Conservation (phyloP, 2,797 vertebrate genomes). For the Synaphobranchus kaupii region DNA sequence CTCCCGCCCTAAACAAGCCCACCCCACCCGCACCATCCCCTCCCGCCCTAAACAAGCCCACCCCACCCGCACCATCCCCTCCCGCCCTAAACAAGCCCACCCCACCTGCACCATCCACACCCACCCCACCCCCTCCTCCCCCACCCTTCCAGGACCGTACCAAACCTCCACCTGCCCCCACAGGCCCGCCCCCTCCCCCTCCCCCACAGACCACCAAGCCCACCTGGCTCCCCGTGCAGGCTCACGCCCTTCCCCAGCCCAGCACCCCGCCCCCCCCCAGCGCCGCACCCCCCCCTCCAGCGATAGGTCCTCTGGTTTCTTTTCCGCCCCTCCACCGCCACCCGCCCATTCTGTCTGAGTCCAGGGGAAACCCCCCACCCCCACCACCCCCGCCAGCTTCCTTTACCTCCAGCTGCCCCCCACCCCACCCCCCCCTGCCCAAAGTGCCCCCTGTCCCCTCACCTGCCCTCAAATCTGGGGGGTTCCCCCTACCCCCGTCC, state of each 20-base stretch:
- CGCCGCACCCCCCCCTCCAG: conserved; percentile 30
- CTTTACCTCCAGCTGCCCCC: conserved; percentile 54
- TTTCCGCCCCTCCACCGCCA: conserved; percentile 5
- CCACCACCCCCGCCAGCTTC: conserved; percentile 56
- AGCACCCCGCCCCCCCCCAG: conserved; percentile 41
- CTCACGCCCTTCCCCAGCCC: conserved; percentile 49
- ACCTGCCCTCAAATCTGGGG: conserved; percentile 62
- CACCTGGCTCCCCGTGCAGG: conserved; percentile 72
- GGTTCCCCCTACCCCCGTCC: conserved; percentile 71
- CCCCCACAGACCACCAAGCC: conserved; percentile 70
- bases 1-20: conserved; percentile 56
- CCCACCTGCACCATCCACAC: conserved; percentile 50
- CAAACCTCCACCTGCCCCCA: conserved; percentile 60
- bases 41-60: conserved; percentile 63
- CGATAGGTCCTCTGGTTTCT: conserved; percentile 44
- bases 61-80: conserved; percentile 49
- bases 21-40: conserved; percentile 48
- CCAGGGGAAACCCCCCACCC: conserved; percentile 43
- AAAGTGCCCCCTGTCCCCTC: conserved; percentile 72
- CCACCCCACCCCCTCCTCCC: conserved; percentile 60
- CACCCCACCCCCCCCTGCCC: conserved; percentile 62
- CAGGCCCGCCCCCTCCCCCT: conserved; percentile 66
- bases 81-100: conserved; percentile 59
- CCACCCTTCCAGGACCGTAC: conserved; percentile 65
- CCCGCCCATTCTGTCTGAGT: conserved; percentile 45